Base-by-base conservation (phyloP, 2,888 invertebrate genomes). In the Lasioglossum villosulum region DNA sequence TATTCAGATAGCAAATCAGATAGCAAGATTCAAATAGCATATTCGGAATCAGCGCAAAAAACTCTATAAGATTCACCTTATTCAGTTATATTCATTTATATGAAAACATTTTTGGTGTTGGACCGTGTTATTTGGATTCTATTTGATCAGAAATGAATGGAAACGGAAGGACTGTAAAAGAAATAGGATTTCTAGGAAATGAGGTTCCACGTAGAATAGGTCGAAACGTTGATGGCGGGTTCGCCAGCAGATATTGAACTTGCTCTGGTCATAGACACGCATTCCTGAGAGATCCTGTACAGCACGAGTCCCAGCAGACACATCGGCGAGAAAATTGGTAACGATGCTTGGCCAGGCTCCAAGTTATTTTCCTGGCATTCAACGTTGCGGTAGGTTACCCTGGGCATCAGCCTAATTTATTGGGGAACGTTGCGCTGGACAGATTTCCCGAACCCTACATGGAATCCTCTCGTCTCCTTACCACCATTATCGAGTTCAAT, bases 331-430 rank as follows among this genome's bases (percentile, higher is more conserved):
- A 84, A 86, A 88, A 88, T 84, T 74, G 82, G 84, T 86, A 80
- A 84, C 84, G 86, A 83, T 75, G 78, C 72, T 85, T 85, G 87
- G 88, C 83, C 66, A 37, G 12, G 70, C 16, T 83, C 87, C 87
- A 87, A 85, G 80, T 80, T 85, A 85, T 85, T 87, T 84, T 79
- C 76, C 87, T 72, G 83, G 71, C 81, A 82, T 88, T 85, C 87
- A 71, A 66, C 68, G 83, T 84, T 82, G 84, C 79, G 87, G 87
- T 85, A 87, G 85, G 82, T 80, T 77, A 56, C n/a, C 77, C 83
- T n/a, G 56, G 42, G n/a, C 79, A 56, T 78, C 73, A 42, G 78
- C n/a, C 48, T 78, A 80, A 84, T 80, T 82, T 78, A 82, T 84
- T 52, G 75, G 52, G 52, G 82, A 76, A 75, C 45, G 66, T 66